Conservation (phyloP, 2,797 vertebrate species). For the Notoglanidium macrostoma region DNA sequence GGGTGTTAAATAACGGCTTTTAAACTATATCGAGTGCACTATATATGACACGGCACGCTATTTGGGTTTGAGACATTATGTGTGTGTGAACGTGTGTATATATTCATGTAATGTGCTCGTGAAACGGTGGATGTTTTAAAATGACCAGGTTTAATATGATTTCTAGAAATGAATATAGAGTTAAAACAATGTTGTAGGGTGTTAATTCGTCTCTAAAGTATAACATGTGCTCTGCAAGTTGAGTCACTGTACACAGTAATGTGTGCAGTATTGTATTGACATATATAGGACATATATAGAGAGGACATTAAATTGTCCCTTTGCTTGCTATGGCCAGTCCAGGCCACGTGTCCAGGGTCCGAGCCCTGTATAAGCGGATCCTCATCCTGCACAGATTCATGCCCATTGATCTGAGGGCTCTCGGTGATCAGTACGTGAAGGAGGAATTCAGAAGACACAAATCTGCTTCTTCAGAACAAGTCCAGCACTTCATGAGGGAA, state of each 20-base stretch:
- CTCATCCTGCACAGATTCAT: slow-evolving; percentile 81
- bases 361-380: slow-evolving; percentile 78
- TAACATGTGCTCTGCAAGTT: no score
- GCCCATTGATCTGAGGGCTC: slow-evolving; percentile 77
- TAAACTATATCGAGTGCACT: background rate
- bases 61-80: background rate
- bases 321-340: slow-evolving; percentile 62
- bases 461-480: slow-evolving; percentile 68
- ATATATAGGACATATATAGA: background rate
- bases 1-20: background rate
- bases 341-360: slow-evolving; percentile 72
- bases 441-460: slow-evolving; percentile 88
- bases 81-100: no score
- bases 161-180: background rate
- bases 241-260: no score
- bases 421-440: slow-evolving; percentile 88
- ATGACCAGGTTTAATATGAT: background rate
- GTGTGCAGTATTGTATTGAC: background rate
- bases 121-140: background rate
- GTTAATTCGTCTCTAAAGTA: no score
- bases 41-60: background rate
- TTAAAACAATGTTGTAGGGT: background rate
- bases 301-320: background rate
- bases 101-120: background rate
- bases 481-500: slow-evolving; percentile 80